Percentiles rank a stretch among this genome's conserved stretches.
Conservation (phyloP, 2,797 vertebrate genomes). For the Crocidura indochinensis region DNA sequence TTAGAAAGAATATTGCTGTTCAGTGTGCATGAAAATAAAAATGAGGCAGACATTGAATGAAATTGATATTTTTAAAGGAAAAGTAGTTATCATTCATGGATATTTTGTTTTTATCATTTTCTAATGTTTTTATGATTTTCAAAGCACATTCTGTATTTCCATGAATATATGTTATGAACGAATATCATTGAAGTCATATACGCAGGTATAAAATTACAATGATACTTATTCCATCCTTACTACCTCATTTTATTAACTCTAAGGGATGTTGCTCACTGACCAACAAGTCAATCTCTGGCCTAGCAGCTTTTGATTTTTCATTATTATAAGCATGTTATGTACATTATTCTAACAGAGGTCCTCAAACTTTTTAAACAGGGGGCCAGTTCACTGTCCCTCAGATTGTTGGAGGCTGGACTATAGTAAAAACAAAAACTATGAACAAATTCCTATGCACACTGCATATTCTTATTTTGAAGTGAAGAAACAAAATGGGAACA, state of each 20-base stretch:
- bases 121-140: not conserved
- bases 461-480: too few relatives aligned
- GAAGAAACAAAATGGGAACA: too few relatives aligned
- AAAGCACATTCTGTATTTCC: not conserved
- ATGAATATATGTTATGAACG: not conserved
- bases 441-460: too few relatives aligned
- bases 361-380: too few relatives aligned
- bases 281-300: not conserved
- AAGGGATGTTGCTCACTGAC: not conserved
- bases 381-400: too few relatives aligned
- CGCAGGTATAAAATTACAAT: not conserved
- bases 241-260: not conserved
- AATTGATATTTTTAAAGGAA: not conserved
- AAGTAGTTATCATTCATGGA: not conserved
- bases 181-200: not conserved
- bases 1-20: not conserved
- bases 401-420: too few relatives aligned
- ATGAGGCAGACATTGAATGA: not conserved
- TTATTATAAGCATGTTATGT: not conserved
- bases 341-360: not conserved
- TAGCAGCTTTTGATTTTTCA: not conserved
- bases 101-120: conserved; percentile 30
- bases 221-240: not conserved
- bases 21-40: not conserved
- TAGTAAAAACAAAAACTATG: too few relatives aligned